Evolutionary conservation across 2,113 vertebrate genomes (phyloP).

Genomic region (Pygoscelis antarcticus): DNA sequence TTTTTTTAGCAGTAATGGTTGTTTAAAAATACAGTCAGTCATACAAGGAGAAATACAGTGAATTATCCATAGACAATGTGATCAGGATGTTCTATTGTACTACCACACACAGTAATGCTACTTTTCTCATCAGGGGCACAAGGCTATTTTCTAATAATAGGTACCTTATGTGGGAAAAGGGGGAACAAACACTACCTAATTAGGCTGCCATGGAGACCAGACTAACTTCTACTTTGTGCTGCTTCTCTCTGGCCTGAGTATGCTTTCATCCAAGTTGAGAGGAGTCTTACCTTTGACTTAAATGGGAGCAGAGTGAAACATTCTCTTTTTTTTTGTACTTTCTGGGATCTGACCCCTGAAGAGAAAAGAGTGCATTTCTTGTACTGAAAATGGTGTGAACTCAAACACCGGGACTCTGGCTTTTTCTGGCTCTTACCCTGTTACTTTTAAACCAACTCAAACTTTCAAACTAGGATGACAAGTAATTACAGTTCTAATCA

Average conservation of each 20-base stretch:
- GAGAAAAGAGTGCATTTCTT: background rate
- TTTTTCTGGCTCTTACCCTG: background rate
- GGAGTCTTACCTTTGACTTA: background rate
- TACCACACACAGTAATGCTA: background rate
- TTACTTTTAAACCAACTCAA: background rate
- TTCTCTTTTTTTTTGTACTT: background rate
- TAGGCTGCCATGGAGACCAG: background rate
- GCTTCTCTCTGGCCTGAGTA: background rate
- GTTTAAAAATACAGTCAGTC: background rate
- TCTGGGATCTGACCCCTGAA: background rate
- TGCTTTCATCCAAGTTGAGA: background rate
- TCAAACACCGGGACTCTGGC: background rate
- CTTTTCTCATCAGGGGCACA: background rate
- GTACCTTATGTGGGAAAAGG: background rate
- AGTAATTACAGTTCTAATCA: background rate
- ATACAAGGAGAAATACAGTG: background rate
- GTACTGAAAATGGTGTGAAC: background rate
- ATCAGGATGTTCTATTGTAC: background rate
- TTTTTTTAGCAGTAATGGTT: background rate
- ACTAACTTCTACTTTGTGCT: background rate
- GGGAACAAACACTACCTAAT: background rate
- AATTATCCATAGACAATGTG: background rate
- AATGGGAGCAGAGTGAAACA: background rate
- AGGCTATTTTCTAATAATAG: background rate
- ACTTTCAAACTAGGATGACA: background rate